Percentiles rank a stretch among this genome's conserved stretches.
Conservation (phyloP, 2,113 vertebrate species). For the Shinisaurus crocodilurus region DNA sequence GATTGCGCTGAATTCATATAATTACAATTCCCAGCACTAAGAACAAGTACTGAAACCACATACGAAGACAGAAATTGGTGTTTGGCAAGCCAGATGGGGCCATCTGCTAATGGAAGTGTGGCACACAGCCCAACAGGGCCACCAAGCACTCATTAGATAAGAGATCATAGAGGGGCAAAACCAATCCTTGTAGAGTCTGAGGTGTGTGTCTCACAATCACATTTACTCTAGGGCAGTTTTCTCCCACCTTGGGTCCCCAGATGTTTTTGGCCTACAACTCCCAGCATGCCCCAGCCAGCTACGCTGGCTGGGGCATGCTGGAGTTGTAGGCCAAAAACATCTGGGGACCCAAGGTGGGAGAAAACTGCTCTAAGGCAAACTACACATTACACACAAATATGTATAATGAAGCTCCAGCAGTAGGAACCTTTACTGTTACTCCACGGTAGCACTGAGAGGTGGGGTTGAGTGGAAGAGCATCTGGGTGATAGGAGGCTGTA, state of each 20-base stretch:
- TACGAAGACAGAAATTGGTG: neutral
- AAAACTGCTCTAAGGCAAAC: neutral
- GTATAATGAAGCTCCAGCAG: neutral
- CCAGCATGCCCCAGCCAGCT: no score
- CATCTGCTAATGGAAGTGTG: neutral
- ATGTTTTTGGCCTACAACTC: no score
- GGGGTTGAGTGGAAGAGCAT: neutral
- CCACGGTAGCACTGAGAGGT: neutral
- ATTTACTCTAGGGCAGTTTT: no score
- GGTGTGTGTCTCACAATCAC: neutral
- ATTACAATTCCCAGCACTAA: neutral
- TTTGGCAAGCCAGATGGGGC: neutral
- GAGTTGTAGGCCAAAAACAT: no score
- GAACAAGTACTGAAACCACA: neutral
- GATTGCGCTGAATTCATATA: accelerated
- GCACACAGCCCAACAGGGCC: neutral
- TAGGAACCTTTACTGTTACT: neutral
- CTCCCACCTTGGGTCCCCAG: no score
- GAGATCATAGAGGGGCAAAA: neutral
- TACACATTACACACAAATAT: neutral
- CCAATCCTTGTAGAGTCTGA: neutral
- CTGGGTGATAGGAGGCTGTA: neutral
- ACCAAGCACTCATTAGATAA: neutral
- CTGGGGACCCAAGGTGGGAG: no score
- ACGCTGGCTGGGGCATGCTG: no score